Percentiles rank a stretch among this genome's conserved stretches.
Evolutionary conservation across 2,888 invertebrate genomes (phyloP).

Genomic region (Drosophila paracracens): DNA sequence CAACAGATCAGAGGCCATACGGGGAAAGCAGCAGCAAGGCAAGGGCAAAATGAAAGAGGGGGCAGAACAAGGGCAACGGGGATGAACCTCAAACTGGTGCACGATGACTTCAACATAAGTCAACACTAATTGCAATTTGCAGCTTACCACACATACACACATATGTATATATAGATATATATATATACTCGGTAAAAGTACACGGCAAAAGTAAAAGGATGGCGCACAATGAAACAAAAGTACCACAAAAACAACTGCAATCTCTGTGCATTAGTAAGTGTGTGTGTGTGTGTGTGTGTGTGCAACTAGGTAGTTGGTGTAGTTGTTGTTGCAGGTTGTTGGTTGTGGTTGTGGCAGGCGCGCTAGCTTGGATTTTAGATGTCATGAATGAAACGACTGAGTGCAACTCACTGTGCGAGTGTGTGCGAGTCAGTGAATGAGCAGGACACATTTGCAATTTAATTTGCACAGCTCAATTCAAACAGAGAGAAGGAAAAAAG

Average conservation of each 20-base stretch:
- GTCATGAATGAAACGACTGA: slow-evolving; percentile 45
- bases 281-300: slow-evolving; percentile 13
- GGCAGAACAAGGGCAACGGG: background rate
- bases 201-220: slow-evolving; percentile 58
- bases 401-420: slow-evolving; percentile 20
- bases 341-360: slow-evolving; percentile 41
- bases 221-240: slow-evolving; percentile 50
- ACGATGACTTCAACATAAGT: slow-evolving; percentile 71
- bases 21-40: background rate
- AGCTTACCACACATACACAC: slow-evolving; percentile 54
- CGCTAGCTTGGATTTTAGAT: slow-evolving; percentile 52
- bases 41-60: background rate
- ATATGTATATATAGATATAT: background rate
- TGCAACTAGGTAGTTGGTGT: slow-evolving; percentile 21
- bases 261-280: slow-evolving; percentile 17
- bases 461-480: slow-evolving; percentile 68
- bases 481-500: slow-evolving; percentile 30
- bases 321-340: slow-evolving; percentile 26
- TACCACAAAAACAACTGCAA: slow-evolving; percentile 50
- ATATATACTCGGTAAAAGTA: slow-evolving; percentile 1
- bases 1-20: slow-evolving; percentile 21
- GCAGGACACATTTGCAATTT: slow-evolving; percentile 62
- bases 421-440: slow-evolving; percentile 10
- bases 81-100: slow-evolving; percentile 48
- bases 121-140: slow-evolving; percentile 79